Evolutionary conservation across 2,797 vertebrate genomes (phyloP).

Genomic region (Eutrigla gurnardus): DNA sequence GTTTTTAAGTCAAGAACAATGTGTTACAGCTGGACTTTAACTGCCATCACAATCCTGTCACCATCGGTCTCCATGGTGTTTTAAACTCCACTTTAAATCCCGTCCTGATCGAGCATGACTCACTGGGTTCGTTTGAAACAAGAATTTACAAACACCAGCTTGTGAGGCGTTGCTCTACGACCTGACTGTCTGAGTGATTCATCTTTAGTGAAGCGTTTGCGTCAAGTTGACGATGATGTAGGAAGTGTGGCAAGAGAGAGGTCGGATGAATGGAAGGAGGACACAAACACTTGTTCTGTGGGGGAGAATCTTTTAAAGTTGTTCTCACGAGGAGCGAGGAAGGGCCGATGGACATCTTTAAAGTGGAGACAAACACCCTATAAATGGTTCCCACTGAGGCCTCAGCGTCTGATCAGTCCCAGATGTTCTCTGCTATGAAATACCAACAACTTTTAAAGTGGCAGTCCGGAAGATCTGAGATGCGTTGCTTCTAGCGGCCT

Average conservation of each 20-base stretch:
- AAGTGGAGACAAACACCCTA: slow-evolving; percentile 36
- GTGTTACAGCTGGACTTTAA: background rate
- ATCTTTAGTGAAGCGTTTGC: no score
- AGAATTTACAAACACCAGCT: no score
- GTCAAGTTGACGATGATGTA: background rate
- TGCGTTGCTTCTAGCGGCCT: no score
- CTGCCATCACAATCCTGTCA: slow-evolving; percentile 2
- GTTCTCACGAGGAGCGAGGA: slow-evolving; percentile 30
- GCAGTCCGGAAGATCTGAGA: no score
- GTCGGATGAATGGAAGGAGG: background rate
- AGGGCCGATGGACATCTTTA: slow-evolving; percentile 39
- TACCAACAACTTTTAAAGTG: no score
- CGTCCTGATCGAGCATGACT: background rate
- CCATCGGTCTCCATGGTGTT: slow-evolving; percentile 11
- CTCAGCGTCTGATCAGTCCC: slow-evolving; percentile 26
- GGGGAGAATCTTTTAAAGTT: slow-evolving; percentile 31
- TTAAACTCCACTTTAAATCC: background rate
- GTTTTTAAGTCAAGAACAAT: slow-evolving; percentile 7
- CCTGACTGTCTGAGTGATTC: no score
- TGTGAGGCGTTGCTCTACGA: no score
- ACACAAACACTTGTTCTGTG: slow-evolving; percentile 2
- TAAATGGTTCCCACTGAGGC: slow-evolving; percentile 52
- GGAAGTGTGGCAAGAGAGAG: background rate
- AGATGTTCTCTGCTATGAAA: slow-evolving; percentile 39
- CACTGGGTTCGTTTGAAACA: no score